phyloP scores from a whole-genome alignment of 2,888 invertebrate genomes.

The Carpatolechia fugitivella region DNA sequence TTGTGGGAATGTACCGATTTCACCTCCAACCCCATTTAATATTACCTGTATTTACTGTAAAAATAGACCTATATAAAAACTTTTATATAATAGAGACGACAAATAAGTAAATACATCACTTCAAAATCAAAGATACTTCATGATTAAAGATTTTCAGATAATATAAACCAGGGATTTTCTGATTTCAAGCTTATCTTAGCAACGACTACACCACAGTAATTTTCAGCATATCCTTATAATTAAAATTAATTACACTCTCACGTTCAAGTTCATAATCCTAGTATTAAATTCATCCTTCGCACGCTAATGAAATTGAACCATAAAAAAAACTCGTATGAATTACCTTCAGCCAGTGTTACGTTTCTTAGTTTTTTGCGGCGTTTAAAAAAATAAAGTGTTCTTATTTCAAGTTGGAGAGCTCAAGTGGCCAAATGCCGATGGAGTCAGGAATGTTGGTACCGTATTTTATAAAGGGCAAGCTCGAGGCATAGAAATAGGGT shows the following conservation, averaged over 20 bases:
- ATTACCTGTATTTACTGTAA: no score
- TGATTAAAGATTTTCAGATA: no score
- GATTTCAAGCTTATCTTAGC: no score
- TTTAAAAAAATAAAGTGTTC: slow-evolving; percentile 23
- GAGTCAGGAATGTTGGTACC: slow-evolving; percentile 21
- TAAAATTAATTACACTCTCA: background rate
- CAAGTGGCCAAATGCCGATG: slow-evolving; percentile 24
- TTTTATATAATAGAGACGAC: no score
- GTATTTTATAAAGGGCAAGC: slow-evolving; percentile 18
- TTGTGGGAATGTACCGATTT: no score
- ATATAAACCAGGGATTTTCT: no score
- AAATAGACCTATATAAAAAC: no score
- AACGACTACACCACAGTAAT: no score
- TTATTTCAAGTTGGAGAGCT: background rate
- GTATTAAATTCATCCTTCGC: background rate
- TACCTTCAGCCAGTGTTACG: background rate
- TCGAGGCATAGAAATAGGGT: slow-evolving; percentile 6
- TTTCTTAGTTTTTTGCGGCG: slow-evolving; percentile 5
- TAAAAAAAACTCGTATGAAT: background rate
- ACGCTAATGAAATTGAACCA: background rate
- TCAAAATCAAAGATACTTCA: no score
- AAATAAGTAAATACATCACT: no score
- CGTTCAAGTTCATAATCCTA: background rate
- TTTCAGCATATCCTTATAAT: no score
- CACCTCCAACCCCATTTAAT: no score